Conservation (phyloP, 2,113 vertebrate species). For the Mirounga angustirostris region DNA sequence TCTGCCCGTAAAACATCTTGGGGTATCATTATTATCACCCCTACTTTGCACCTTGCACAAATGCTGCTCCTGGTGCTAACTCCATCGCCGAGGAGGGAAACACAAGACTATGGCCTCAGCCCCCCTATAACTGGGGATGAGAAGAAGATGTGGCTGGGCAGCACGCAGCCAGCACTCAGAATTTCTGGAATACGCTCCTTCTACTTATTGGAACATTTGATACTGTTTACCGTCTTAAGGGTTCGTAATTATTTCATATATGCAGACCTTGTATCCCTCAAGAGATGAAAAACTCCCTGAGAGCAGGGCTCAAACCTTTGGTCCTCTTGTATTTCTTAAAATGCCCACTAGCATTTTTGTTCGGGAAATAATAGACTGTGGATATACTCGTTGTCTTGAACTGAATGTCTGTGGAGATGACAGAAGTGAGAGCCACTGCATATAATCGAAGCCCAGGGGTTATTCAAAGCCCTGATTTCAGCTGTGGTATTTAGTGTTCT, state of each 20-base stretch:
- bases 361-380: background rate
- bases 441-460: background rate
- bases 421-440: rapidly evolving
- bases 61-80: rapidly evolving
- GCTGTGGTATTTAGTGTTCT: background rate
- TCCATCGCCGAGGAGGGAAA: rapidly evolving
- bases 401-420: background rate
- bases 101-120: background rate
- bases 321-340: background rate
- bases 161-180: rapidly evolving
- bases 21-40: background rate
- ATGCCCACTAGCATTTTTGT: background rate
- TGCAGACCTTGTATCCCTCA: background rate
- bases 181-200: rapidly evolving
- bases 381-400: background rate
- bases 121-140: rapidly evolving
- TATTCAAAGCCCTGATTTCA: background rate
- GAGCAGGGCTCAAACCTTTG: background rate
- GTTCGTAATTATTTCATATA: background rate
- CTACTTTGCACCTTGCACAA: rapidly evolving
- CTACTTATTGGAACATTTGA: background rate
- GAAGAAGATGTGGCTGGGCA: background rate
- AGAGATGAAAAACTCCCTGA: background rate
- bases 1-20: background rate
- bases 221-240: background rate